Conservation (phyloP, 1,140 invertebrate genomes). For the Platyscapa corneri region DNA sequence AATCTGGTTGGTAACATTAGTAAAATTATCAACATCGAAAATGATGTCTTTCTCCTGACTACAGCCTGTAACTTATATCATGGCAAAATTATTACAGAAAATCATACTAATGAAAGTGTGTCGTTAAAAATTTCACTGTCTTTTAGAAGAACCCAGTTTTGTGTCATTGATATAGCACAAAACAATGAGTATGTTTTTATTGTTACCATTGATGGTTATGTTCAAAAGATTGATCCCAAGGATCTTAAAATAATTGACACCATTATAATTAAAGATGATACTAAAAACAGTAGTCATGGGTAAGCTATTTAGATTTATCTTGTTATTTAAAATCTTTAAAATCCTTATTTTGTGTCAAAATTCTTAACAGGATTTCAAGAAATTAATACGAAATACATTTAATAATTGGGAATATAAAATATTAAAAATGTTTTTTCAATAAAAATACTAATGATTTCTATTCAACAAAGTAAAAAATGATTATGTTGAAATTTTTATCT, state of each 20-base stretch:
- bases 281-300: constrained; percentile 79
- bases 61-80: constrained; percentile 65
- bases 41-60: constrained; percentile 67
- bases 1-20: constrained; percentile 63
- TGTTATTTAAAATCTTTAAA: neutral
- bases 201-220: constrained; percentile 77
- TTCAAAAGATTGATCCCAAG: constrained; percentile 76
- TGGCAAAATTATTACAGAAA: constrained; percentile 57
- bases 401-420: too few species aligned
- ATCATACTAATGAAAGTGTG: constrained; percentile 23
- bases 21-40: constrained; percentile 64
- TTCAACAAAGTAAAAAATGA: too few species aligned
- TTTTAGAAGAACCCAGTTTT: constrained; percentile 61
- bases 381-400: too few species aligned
- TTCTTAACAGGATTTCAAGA: too few species aligned
- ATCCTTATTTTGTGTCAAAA: neutral
- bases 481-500: too few species aligned
- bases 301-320: constrained; percentile 55
- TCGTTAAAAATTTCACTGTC: constrained; percentile 43
- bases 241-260: constrained; percentile 76
- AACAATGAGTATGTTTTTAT: constrained; percentile 78
- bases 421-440: too few species aligned
- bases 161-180: constrained; percentile 78
- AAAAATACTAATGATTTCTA: too few species aligned
- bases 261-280: constrained; percentile 79